These are phyloP conservation scores for Agrilus cyanescens DNA, from an alignment of 2,888 invertebrate genomes.

Conservation along the genomic window DNA sequence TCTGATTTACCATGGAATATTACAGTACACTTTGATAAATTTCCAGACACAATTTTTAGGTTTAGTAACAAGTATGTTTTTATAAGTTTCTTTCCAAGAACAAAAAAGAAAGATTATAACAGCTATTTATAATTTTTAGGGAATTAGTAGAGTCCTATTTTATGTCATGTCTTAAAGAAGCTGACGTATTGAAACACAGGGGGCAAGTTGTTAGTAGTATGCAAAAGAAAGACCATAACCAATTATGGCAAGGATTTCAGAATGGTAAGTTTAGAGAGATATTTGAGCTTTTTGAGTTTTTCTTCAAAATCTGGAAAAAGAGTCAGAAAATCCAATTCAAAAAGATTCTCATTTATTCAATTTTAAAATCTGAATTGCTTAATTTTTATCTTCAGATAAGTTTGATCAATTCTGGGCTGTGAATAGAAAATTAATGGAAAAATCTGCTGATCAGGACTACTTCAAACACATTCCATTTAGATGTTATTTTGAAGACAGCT, in stretches of 20 bases:
- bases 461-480: conserved; percentile 86
- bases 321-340: no score
- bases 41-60: conserved; percentile 83
- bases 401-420: conserved; percentile 99
- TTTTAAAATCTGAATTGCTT: conserved; percentile 2
- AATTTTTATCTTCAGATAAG: conserved; percentile 55
- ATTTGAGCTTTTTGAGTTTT: background rate
- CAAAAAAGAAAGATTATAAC: background rate
- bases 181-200: conserved; percentile 93
- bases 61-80: conserved; percentile 64
- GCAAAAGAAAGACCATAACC: conserved; percentile 95
- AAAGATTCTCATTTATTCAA: no score
- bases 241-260: conserved; percentile 86
- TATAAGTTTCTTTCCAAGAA: conserved; percentile 4
- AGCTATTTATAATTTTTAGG: conserved; percentile 38
- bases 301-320: background rate
- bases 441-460: conserved; percentile 61
- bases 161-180: conserved; percentile 93
- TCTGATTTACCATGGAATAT: conserved; percentile 83
- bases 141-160: conserved; percentile 90
- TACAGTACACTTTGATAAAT: conserved; percentile 89
- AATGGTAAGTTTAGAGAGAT: conserved; percentile 53
- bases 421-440: conserved; percentile 90
- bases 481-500: conserved; percentile 62
- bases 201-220: conserved; percentile 80